Conservation (phyloP, 2,888 invertebrate genomes). For the Nemotelus nigrinus region DNA sequence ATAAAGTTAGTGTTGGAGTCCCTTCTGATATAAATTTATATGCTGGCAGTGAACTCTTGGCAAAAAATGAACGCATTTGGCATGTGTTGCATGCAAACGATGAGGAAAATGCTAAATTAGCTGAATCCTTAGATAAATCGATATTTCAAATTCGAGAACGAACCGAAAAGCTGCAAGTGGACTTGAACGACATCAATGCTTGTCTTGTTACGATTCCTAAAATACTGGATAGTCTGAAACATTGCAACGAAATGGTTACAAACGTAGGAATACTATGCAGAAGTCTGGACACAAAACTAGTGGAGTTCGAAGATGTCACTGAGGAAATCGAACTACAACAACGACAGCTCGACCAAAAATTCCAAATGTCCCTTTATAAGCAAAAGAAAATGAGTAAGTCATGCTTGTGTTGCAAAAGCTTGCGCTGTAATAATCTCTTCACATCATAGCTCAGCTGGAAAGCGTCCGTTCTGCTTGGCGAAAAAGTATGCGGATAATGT, state of each 20-base stretch:
- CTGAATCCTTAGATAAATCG: conserved; percentile 64
- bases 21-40: conserved; percentile 64
- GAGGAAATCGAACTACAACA: conserved; percentile 73
- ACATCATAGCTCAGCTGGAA: conserved; percentile 61
- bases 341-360: conserved; percentile 71
- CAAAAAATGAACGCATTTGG: conserved; percentile 74
- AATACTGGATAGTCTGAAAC: conserved; percentile 62
- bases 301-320: conserved; percentile 71
- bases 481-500: conserved; percentile 70
- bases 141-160: conserved; percentile 64
- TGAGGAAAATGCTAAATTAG: conserved; percentile 70
- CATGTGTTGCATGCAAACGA: conserved; percentile 71
- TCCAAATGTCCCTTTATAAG: conserved; percentile 72
- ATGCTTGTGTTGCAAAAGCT: conserved; percentile 17
- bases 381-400: conserved; percentile 71
- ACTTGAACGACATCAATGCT: conserved; percentile 58
- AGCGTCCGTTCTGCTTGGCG: conserved; percentile 67
- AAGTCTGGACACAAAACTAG: conserved; percentile 69
- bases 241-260: conserved; percentile 62
- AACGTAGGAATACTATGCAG: conserved; percentile 68
- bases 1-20: conserved; percentile 55
- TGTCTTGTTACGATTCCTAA: conserved; percentile 59
- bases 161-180: conserved; percentile 55
- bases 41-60: conserved; percentile 72
- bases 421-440: not conserved